Evolutionary conservation across 1,140 invertebrate species (phyloP).

Genomic region (Drosophila pruinosa): DNA sequence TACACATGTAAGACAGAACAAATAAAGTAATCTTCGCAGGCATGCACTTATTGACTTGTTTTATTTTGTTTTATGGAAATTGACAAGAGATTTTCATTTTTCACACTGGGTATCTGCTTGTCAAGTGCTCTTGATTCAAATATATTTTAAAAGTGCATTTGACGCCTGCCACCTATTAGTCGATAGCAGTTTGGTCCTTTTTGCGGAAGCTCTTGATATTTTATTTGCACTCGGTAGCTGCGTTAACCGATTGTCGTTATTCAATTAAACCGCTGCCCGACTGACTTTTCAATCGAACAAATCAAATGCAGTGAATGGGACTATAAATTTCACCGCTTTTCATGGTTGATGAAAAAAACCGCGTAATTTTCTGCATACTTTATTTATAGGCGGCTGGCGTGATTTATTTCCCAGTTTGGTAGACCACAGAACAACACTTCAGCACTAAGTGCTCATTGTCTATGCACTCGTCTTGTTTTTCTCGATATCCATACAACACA

Average conservation of each 20-base stretch:
- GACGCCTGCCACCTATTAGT: conserved; percentile 12
- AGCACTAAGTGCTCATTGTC: conserved; percentile 65
- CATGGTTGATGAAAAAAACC: conserved; percentile 44
- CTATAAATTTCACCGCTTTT: conserved; percentile 60
- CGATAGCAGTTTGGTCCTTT: not conserved
- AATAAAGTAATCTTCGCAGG: no score
- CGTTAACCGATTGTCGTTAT: conserved; percentile 43
- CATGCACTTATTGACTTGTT: no score
- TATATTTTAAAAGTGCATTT: not conserved
- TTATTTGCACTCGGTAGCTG: conserved; percentile 10
- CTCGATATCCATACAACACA: conserved; percentile 4
- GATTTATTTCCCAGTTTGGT: conserved; percentile 64
- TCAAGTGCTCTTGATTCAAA: not conserved
- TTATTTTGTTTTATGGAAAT: no score
- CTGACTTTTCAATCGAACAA: conserved; percentile 60
- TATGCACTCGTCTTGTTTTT: conserved; percentile 55
- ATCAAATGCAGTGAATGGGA: conserved; percentile 52
- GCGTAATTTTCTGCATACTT: conserved; percentile 67
- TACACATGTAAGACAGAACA: not conserved
- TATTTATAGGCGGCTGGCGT: conserved; percentile 73
- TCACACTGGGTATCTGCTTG: not conserved
- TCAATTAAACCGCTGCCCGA: conserved; percentile 47
- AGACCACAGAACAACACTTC: conserved; percentile 66
- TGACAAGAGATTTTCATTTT: not conserved
- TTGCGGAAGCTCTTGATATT: not conserved